Conservation (phyloP, 1,140 invertebrate species). For the Lamellibrachia luymesi region DNA sequence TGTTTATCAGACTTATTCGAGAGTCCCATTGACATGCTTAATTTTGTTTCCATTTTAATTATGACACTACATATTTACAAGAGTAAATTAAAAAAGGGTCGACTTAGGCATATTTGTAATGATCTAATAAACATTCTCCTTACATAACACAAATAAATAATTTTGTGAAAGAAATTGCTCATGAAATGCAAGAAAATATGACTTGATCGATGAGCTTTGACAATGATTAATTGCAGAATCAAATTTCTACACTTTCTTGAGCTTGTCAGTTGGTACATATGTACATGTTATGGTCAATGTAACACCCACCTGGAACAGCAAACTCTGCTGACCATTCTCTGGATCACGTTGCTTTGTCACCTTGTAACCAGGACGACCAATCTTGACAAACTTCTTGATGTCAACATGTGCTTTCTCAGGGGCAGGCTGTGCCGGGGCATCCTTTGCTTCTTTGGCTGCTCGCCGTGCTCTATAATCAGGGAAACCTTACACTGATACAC, state of each 20-base stretch:
- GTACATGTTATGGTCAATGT: not conserved
- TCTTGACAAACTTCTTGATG: conserved; percentile 99
- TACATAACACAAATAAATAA: no score
- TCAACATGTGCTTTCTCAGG: conserved; percentile 94
- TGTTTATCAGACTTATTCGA: not conserved
- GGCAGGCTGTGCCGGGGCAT: conserved; percentile 83
- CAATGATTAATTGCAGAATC: no score
- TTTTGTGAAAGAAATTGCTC: no score
- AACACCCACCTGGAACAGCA: conserved; percentile 86
- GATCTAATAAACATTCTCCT: no score
- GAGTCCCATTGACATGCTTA: not conserved
- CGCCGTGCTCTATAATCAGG: conserved; percentile 69
- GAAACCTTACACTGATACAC: not conserved
- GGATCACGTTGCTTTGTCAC: conserved; percentile 98
- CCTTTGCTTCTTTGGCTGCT: conserved; percentile 98
- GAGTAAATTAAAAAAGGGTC: no score
- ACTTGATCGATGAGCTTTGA: no score
- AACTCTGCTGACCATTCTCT: conserved; percentile 90
- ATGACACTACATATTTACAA: no score
- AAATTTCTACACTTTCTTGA: no score
- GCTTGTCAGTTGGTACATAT: no score
- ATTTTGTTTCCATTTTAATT: no score
- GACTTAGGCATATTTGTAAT: no score
- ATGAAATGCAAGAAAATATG: no score
- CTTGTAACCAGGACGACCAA: conserved; percentile 97